Conservation (phyloP, 1,140 invertebrate genomes). For the Orussus abietinus region DNA sequence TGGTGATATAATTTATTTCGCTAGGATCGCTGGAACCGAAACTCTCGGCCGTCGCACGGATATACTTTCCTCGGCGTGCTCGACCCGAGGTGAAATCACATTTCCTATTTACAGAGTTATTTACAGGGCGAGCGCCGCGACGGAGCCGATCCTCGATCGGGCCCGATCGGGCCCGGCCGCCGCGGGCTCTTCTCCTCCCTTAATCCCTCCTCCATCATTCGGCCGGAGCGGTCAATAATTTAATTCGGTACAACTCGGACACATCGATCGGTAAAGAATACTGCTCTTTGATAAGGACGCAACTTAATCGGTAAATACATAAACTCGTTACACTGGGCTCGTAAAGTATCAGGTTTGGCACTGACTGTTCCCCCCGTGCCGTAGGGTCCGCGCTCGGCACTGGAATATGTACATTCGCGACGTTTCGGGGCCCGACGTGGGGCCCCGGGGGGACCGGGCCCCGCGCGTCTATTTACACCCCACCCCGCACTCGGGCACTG, state of each 20-base stretch:
- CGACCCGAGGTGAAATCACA: constrained; percentile 51
- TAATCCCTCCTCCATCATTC: constrained; percentile 15
- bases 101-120: constrained; percentile 50
- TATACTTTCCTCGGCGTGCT: constrained; percentile 38
- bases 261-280: constrained; percentile 49
- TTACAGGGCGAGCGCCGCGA: constrained; percentile 30
- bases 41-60: constrained; percentile 39
- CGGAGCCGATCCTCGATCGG: too few species aligned
- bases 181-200: too few species aligned
- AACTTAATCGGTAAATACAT: constrained; percentile 41
- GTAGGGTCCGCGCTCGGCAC: too few species aligned
- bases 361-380: constrained; percentile 35
- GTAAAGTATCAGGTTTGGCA: constrained; percentile 47
- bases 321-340: constrained; percentile 41
- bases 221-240: constrained; percentile 42
- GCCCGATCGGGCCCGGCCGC: background rate
- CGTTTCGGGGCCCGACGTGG: too few species aligned
- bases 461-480: constrained; percentile 13
- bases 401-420: too few species aligned
- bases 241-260: constrained; percentile 43
- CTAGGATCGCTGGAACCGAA: constrained; percentile 52
- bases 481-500: too few species aligned
- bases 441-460: too few species aligned
- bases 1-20: constrained; percentile 50
- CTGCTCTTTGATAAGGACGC: constrained; percentile 40